Conservation (phyloP, 2,888 invertebrate species). For the Orthonevra nobilis region DNA sequence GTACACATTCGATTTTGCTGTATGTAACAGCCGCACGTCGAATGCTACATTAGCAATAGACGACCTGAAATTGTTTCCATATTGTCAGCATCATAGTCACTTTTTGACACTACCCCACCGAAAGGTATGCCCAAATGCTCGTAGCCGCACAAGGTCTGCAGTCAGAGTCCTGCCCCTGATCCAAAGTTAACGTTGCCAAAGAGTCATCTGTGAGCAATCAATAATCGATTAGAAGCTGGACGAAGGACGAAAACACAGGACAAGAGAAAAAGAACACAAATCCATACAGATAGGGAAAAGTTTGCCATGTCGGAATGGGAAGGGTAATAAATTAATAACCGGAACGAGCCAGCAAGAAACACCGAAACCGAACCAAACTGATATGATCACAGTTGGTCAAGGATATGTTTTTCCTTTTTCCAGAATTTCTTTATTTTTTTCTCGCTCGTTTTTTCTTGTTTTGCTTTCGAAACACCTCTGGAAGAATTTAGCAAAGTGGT, state of each 20-base stretch:
- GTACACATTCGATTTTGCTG: conserved; percentile 63
- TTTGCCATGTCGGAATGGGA: conserved; percentile 66
- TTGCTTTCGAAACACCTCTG: conserved; percentile 47
- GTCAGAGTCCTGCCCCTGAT: conserved; percentile 24
- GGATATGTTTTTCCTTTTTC: conserved; percentile 50
- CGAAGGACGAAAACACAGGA: conserved; percentile 59
- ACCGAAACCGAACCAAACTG: conserved; percentile 16
- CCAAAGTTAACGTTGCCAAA: conserved; percentile 28
- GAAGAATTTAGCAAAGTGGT: conserved; percentile 54
- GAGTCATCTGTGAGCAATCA: conserved; percentile 69
- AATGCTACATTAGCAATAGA: conserved; percentile 68
- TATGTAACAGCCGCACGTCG: conserved; percentile 42
- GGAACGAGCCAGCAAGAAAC: conserved; percentile 66
- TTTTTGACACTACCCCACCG: conserved; percentile 36
- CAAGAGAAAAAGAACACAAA: conserved; percentile 9
- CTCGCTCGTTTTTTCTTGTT: conserved; percentile 1
- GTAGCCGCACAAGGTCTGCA: conserved; percentile 53
- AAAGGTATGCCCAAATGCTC: too few relatives aligned
- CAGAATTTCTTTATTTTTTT: conserved; percentile 11
- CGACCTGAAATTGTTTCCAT: conserved; percentile 68
- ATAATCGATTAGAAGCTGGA: conserved; percentile 69
- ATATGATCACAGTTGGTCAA: conserved; percentile 69
- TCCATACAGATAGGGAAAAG: conserved; percentile 43
- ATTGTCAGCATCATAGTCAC: conserved; percentile 62
- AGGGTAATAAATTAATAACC: conserved; percentile 70